phyloP scores from a whole-genome alignment of 2,888 invertebrate genomes.

The Drosophila helvetica region DNA sequence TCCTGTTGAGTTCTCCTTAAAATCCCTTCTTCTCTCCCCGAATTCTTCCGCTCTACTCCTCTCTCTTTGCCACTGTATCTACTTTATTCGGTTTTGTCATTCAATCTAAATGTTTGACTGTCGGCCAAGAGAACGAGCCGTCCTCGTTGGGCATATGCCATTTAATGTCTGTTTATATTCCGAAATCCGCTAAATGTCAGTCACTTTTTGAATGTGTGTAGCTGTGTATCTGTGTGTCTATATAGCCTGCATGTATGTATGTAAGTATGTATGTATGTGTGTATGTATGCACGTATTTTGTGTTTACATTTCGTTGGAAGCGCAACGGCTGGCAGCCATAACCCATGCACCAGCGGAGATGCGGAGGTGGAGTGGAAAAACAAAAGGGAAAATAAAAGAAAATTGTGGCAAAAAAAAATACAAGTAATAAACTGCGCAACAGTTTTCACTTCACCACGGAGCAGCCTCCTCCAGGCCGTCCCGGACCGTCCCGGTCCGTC shows the following conservation, averaged over 20 bases:
- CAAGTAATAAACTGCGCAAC: constrained; percentile 63
- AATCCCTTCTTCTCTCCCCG: too few relatives aligned
- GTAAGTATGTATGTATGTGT: background rate
- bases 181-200: constrained; percentile 25
- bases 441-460: constrained; percentile 56
- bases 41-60: too few relatives aligned
- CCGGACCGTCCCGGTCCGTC: background rate
- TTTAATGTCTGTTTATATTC: constrained; percentile 43
- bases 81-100: too few relatives aligned
- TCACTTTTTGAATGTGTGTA: background rate
- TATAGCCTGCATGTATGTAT: background rate
- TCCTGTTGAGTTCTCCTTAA: too few relatives aligned
- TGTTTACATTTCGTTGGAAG: constrained; percentile 41
- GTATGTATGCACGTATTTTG: background rate
- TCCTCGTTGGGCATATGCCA: constrained; percentile 10
- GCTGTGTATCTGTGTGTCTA: constrained; percentile 1
- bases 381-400: constrained; percentile 11
- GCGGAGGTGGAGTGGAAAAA: background rate
- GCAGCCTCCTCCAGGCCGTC: background rate
- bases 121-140: background rate
- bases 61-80: too few relatives aligned
- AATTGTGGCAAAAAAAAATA: background rate
- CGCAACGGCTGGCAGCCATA: constrained; percentile 8
- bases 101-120: background rate
- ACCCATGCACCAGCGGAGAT: too few relatives aligned